Base-by-base conservation (phyloP, 2,113 vertebrate species). In the Spilogale gracilis region DNA sequence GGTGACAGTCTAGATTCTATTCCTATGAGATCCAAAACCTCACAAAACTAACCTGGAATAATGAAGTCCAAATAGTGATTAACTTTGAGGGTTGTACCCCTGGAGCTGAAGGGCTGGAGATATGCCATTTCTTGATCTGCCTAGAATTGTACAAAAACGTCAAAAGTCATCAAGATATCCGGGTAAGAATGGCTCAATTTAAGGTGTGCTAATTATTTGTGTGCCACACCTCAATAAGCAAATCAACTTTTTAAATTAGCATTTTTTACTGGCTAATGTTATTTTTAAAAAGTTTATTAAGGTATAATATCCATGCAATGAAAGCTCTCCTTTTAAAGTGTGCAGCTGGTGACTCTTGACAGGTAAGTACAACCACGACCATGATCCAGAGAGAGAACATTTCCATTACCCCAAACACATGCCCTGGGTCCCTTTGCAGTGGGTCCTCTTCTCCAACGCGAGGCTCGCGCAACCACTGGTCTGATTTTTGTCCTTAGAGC, bases 381-480 rank as follows among this genome's bases (percentile, higher is more conserved):
- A n/a, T 8, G 16, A 6, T 74, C 14, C 21, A 81, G 78, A 79
- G 3, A 4, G 1, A 23, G 58, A 61, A 9, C 6, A 38, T 76
- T 94, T 82, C 48, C 73, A 43, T 69, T n/a, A 2, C 27, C 50
- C 45, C 63, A 6, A 6, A 63, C 60, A 69, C 30, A 17, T 73
- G 7, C n/a, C 71, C 27, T 20, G 32, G 9, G 58, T n/a, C 30
- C 27, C 38, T 89, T 14, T 38, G 48, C 25, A 45, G 30, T 3
- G 4, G 16, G 9, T 54, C 20, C 30, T 48, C 0, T 63, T 3
- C 12, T 50, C 20, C 2, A 73, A 2, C 11, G 9, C 10, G 13
- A 38, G 45, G 81, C 4, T 32, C 80, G 21, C 30, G 32, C 48
- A 82, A 32, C 43, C 23, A 3, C 38, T 7, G 48, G 38, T 56